These are phyloP conservation scores for Adrianichthys oophorus DNA, from an alignment of 2,797 vertebrate genomes.

Conservation along the genomic window DNA sequence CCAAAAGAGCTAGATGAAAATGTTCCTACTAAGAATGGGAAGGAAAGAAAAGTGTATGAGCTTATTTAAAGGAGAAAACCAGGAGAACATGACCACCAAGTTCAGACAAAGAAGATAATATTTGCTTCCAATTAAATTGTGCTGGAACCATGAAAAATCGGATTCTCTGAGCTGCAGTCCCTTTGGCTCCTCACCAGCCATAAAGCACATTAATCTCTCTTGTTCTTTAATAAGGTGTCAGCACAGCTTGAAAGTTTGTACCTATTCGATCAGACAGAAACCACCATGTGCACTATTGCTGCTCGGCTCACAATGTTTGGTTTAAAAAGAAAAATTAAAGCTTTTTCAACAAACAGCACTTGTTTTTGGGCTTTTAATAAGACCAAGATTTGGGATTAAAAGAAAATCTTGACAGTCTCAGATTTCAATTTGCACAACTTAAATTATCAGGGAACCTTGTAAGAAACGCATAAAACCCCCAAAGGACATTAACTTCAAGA, in stretches of 20 bases:
- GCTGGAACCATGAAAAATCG: constrained; percentile 3
- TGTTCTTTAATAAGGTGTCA: constrained; percentile 31
- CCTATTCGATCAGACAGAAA: constrained; percentile 29
- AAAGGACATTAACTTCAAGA: constrained; percentile 11
- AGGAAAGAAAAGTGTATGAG: too few species aligned
- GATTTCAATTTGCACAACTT: too few species aligned
- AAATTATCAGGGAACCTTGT: too few species aligned
- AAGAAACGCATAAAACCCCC: neutral
- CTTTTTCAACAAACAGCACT: constrained; percentile 5
- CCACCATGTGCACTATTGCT: neutral
- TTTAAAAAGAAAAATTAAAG: constrained; percentile 2
- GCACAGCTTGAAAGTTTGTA: constrained; percentile 17
- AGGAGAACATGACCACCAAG: neutral
- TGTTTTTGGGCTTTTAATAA: constrained; percentile 7
- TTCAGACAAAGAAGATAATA: neutral
- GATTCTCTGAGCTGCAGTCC: constrained; percentile 2
- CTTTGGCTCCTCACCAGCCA: constrained; percentile 26
- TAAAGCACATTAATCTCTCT: constrained; percentile 2
- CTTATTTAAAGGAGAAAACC: neutral
- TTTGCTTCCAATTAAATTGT: constrained; percentile 6
- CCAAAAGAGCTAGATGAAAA: too few species aligned
- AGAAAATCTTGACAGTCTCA: neutral
- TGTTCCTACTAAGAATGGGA: too few species aligned
- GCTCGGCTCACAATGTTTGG: too few species aligned
- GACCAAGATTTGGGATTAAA: neutral